Base-by-base conservation (phyloP, 2,797 vertebrate species). In the Brachymystax lenok region DNA sequence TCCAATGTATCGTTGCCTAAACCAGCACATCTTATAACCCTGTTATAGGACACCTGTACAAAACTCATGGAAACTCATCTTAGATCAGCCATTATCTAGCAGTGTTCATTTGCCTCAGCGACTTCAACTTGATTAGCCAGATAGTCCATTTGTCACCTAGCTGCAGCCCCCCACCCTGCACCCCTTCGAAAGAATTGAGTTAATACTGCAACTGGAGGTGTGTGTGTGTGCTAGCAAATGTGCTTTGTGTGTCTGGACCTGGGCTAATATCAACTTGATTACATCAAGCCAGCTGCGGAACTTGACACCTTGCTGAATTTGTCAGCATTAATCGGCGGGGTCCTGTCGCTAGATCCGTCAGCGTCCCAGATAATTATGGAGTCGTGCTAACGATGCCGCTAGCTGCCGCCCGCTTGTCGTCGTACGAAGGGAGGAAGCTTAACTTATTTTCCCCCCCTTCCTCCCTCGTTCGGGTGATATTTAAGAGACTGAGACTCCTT, bases 361-460 rank as follows among this genome's bases (percentile, higher is more conserved):
- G 96, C 96, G 96, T 97, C 96, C 94, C 96, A 96, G 98, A 98
- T 99, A 99, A 99, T 99, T 99, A 98, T 97, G 96, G 95, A 94
- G 94, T 85, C 90, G 93, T 91, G 91, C 96, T 98, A 99, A 99
- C 96, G 96, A 98, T 96, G 96, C 96, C 94, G 92, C 96, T 24
- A 24, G 59, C 21, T 61, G 59, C 59, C 2, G 59, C 21, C 21
- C 17, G 59, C 59, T 24, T 12, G 59, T 63, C 59, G 8, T 24
- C 59, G 5, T 24, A 63, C 5, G 5, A 24, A 95, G 96, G 96
- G 85, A 79, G 77, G 75, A 92, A 96, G 96, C 94, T 95, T 95
- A 95, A 94, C 94, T 94, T 46, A 12, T 46, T 59, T 63, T 71
- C 77, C 87, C 16, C 93, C 40, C 69, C 19, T n/a, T 13, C 28